Conservation (phyloP, 2,113 vertebrate species). For the Hyperopisus bebe region DNA sequence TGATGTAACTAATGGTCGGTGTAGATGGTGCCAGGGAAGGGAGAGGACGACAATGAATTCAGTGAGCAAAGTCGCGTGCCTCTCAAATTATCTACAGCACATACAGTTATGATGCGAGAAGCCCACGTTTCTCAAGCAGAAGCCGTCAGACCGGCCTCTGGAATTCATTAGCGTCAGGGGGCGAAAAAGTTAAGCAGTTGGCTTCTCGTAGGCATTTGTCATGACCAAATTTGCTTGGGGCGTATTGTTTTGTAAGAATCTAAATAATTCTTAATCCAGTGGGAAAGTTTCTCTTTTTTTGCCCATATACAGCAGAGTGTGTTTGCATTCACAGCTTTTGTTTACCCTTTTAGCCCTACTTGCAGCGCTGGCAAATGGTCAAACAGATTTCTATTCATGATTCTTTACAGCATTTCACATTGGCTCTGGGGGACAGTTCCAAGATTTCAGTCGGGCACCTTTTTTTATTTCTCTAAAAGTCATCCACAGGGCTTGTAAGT, state of each 20-base stretch:
- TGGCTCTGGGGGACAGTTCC: not conserved
- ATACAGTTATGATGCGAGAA: not conserved
- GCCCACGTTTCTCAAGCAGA: not conserved
- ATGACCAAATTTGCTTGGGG: not conserved
- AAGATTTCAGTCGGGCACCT: not conserved
- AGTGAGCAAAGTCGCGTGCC: not conserved
- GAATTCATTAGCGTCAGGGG: not conserved
- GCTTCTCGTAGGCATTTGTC: not conserved
- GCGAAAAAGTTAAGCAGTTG: slow-evolving; percentile 4
- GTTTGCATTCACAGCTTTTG: not conserved
- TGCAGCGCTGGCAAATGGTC: not conserved
- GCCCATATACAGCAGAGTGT: not conserved
- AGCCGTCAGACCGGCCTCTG: not conserved
- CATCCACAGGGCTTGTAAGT: not conserved
- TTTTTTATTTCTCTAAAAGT: not conserved
- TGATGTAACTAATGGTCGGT: not conserved
- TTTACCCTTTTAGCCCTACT: not conserved
- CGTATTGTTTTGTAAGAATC: not conserved
- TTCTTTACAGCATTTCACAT: not conserved
- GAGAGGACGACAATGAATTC: not conserved
- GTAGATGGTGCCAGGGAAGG: not conserved
- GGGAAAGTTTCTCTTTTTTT: not conserved
- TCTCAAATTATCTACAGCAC: not conserved
- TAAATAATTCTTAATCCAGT: slow-evolving; percentile 1
- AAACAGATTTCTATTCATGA: not conserved